phyloP scores from a whole-genome alignment of 2,888 invertebrate genomes.

The Acrobasis suavella region DNA sequence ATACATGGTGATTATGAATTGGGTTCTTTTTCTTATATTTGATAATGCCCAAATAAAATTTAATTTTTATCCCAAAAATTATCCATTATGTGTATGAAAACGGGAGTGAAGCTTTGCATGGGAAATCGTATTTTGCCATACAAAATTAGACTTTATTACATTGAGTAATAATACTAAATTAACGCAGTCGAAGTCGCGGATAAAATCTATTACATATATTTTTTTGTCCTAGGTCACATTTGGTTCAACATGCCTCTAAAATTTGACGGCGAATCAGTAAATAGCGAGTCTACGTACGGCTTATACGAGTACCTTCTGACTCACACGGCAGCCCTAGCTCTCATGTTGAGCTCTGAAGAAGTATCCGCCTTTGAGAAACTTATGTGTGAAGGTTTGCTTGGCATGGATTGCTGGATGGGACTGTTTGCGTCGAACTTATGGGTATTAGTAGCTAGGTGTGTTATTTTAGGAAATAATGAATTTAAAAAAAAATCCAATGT shows the following conservation, averaged over 20 bases:
- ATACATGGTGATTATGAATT: neutral
- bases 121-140: too few species aligned
- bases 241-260: conserved; percentile 54
- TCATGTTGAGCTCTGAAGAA: conserved; percentile 47
- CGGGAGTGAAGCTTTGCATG: too few species aligned
- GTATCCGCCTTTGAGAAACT: conserved; percentile 47
- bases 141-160: too few species aligned
- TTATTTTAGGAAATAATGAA: too few species aligned
- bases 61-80: too few species aligned
- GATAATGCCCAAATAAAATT: too few species aligned
- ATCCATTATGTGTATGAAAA: too few species aligned
- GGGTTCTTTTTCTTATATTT: too few species aligned
- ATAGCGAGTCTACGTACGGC: conserved; percentile 35
- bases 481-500: too few species aligned
- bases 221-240: conserved; percentile 46
- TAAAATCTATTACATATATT: neutral
- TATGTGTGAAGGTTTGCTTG: conserved; percentile 55
- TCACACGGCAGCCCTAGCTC: conserved; percentile 44
- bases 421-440: conserved; percentile 64
- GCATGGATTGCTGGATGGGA: conserved; percentile 49
- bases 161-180: too few species aligned
- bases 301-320: conserved; percentile 56
- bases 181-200: too few species aligned
- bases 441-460: conserved; percentile 60
- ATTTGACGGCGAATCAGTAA: conserved; percentile 35